Conservation (phyloP, 2,113 vertebrate genomes). For the Zingel zingel region DNA sequence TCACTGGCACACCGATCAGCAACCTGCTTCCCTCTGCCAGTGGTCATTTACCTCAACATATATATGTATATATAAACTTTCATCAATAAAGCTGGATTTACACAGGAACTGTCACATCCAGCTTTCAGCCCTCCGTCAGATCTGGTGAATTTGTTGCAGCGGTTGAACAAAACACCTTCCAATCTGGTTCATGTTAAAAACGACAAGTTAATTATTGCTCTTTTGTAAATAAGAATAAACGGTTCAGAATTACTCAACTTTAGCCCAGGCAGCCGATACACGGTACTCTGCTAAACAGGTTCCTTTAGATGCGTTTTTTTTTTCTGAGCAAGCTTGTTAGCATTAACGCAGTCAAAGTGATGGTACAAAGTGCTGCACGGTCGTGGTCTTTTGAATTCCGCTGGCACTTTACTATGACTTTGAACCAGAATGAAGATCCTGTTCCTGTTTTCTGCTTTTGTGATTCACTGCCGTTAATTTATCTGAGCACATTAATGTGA, state of each 20-base stretch:
- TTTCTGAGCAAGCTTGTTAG: background rate
- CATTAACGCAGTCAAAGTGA: constrained; percentile 41
- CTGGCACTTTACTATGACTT: constrained; percentile 18
- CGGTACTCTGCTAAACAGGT: constrained; percentile 9
- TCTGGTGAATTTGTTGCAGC: constrained; percentile 29
- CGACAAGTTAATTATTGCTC: background rate
- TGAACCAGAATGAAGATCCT: constrained; percentile 49
- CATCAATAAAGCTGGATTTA: constrained; percentile 27
- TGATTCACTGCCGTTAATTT: constrained; percentile 36
- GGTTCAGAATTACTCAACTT: constrained; percentile 4
- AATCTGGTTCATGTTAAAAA: constrained; percentile 9
- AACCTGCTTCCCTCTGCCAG: constrained; percentile 38
- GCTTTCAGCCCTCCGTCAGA: background rate
- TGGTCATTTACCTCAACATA: constrained; percentile 63
- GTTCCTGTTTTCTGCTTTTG: constrained; percentile 36
- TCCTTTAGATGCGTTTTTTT: constrained; percentile 4
- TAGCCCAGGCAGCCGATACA: background rate
- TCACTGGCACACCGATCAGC: constrained; percentile 36
- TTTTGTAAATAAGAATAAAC: constrained; percentile 33
- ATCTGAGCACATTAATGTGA: constrained; percentile 41
- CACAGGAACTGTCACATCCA: constrained; percentile 19
- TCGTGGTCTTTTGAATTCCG: too few relatives aligned
- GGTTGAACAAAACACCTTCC: constrained; percentile 3
- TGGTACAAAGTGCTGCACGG: constrained; percentile 13
- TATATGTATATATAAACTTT: constrained; percentile 12